A percentile compares a stretch with the other conserved stretches of the same genome.
Evolutionary conservation across 2,797 vertebrate genomes (phyloP).

Genomic region (Myotis vivesi): DNA sequence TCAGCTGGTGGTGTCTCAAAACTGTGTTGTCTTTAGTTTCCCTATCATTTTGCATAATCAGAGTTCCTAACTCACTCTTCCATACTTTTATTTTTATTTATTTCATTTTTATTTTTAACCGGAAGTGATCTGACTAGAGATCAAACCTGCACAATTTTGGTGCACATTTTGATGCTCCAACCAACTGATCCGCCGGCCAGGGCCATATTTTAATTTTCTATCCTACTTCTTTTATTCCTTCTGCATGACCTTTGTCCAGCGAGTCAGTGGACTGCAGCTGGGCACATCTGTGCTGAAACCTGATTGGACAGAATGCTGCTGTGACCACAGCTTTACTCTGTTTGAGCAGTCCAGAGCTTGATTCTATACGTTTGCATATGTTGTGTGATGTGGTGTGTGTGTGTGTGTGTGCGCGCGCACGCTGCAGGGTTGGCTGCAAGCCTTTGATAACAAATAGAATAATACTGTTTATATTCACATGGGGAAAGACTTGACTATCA

Average conservation of each 20-base stretch:
- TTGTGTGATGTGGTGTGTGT: neutral
- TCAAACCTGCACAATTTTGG: neutral
- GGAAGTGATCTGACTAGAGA: neutral
- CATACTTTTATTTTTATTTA: neutral
- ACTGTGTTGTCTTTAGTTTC: neutral
- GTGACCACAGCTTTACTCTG: neutral
- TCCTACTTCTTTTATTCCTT: slow-evolving; percentile 5
- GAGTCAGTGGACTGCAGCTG: neutral
- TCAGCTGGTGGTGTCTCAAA: neutral
- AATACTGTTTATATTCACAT: slow-evolving; percentile 60
- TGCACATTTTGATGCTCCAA: neutral
- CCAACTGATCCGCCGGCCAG: neutral
- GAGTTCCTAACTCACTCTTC: neutral
- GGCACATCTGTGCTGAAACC: neutral
- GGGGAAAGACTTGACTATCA: slow-evolving; percentile 73
- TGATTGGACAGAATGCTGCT: neutral
- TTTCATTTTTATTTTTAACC: neutral
- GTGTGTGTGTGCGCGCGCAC: accelerated
- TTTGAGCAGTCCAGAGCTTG: neutral
- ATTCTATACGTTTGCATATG: neutral
- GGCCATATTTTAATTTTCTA: neutral
- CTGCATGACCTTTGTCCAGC: neutral
- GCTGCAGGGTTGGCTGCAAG: slow-evolving; percentile 59
- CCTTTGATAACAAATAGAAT: slow-evolving; percentile 75
- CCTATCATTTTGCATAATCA: neutral